Base-by-base conservation (phyloP, 2,888 invertebrate genomes). In the Aphelenchoides bicaudatus region DNA sequence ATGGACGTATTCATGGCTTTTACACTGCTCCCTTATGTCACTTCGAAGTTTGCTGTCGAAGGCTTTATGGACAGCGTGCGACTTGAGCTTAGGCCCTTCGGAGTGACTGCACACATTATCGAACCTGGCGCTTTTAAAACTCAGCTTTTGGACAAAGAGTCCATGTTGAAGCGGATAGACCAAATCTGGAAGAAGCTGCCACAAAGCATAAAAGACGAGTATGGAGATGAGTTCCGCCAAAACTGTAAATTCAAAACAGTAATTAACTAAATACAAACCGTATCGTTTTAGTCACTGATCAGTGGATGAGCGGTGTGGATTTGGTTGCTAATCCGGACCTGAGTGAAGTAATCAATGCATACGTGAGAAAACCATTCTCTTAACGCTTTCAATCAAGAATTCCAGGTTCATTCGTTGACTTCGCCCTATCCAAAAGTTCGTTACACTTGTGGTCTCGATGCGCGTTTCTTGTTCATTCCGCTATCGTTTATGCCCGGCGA, bases 1-100 rank as follows among this genome's bases (percentile, higher is more conserved):
- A 79, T 39, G 82, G 81, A 19, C 64, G 78, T 28, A 59, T 80
- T 28, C 73, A 80, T n/a, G 81, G 71, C 13, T 59, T 66, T n/a
- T 70, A 62, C 48, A 62, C 71, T 3, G 73, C 61, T 6, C 72
- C n/a, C 77, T 1, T 77, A 78, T 48, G 63, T 61, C 27, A 64
- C 67, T 2, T 66, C 74, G 13, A 77, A 77, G 57, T 73, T 67
- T 56, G 77, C 72, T 2, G 69, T 76, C 6, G 72, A 76, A 28
- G 71, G 63, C 1, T 74, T 73, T 58, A 72, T 72, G 72, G 74
- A 74, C 49, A 68, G 68, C 55, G 53, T 74, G 29, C 56, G 70
- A 25, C 60, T 62, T 19, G 39, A 56, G 6, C 1, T 2, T n/a
- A 57, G 67, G 13, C 67, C 62, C 13, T 75, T 67, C 54, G 72